Evolutionary conservation across 1,140 invertebrate species (phyloP).

Genomic region (Euura saliciscinereae): DNA sequence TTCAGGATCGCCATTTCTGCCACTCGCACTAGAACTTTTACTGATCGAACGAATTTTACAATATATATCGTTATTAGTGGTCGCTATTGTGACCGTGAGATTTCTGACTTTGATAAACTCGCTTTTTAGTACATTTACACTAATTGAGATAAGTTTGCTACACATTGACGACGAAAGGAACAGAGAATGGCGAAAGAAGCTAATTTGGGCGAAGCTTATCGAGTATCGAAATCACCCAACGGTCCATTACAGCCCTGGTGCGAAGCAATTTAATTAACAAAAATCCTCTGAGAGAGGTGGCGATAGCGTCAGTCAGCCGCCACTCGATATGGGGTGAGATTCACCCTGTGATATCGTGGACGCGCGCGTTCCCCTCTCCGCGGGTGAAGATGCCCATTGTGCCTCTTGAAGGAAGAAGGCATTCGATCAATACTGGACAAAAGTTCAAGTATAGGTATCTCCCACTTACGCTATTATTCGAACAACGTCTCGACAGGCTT

Average conservation of each 20-base stretch:
- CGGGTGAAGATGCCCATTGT: neutral
- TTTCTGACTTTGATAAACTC: no score
- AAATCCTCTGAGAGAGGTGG: neutral
- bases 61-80: no score
- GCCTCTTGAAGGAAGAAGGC: slow-evolving; percentile 2
- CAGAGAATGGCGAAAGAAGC: no score
- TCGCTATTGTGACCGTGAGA: no score
- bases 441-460: neutral
- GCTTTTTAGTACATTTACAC: no score
- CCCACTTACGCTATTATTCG: neutral
- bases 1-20: neutral
- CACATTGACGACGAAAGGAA: no score
- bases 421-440: slow-evolving; percentile 7
- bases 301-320: neutral
- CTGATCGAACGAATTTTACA: no score
- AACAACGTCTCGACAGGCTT: no score
- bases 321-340: slow-evolving; percentile 1
- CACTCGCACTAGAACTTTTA: neutral
- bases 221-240: no score
- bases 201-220: no score
- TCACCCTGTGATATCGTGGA: neutral
- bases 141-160: no score
- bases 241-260: neutral
- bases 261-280: neutral
- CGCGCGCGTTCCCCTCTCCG: neutral